Evolutionary conservation across 2,797 vertebrate species (phyloP), one percentile per base, ranked within the genome.

Genomic region (Catharus ustulatus): DNA sequence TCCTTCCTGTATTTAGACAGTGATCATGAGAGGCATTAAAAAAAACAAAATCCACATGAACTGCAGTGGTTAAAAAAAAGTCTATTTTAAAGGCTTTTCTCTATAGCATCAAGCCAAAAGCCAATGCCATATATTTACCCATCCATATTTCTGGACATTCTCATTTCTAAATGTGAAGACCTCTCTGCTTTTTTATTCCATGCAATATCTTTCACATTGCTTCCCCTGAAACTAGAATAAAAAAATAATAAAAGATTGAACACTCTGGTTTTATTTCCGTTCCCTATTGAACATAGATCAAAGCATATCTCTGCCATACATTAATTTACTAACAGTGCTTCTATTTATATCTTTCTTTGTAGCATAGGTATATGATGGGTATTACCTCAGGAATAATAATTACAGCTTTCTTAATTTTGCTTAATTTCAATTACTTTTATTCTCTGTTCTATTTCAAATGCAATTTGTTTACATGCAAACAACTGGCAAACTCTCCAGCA

Each of bases 381-480:
- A 74, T 59, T 38, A 64, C 36, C 43, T 61, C 36, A 71, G 63
- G 40, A 90, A 62, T 32, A 76, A 72, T 34, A 87, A 63, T 48
- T 88, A 55, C 13, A 76, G 22, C 22, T 63, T 26, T 4, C 24
- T 66, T 57, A 63, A 46, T 67, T 57, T 66, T 81, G 10, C 10
- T 43, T 57, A 40, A 73, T 68, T 94, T 32, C 40, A 73, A 49
- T 74, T 69, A 63, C 38, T 54, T 87, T 62, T 62, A 23, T 67
- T 80, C 6, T 61, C 9, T 64, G 75, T 72, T 59, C 74, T 24
- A 85, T 46, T 67, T 45, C 40, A 71, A 85, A 59, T 6, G 1
- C 59, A 88, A 76, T 38, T 93, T 38, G 20, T 59, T 95, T 71
- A 85, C 74, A 84, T n/a, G 51, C 55, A 92, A 96, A 92, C 46